Evolutionary conservation across 2,113 vertebrate species (phyloP), one percentile per base, ranked within the genome.

Genomic region (Muntiacus muntjak): DNA sequence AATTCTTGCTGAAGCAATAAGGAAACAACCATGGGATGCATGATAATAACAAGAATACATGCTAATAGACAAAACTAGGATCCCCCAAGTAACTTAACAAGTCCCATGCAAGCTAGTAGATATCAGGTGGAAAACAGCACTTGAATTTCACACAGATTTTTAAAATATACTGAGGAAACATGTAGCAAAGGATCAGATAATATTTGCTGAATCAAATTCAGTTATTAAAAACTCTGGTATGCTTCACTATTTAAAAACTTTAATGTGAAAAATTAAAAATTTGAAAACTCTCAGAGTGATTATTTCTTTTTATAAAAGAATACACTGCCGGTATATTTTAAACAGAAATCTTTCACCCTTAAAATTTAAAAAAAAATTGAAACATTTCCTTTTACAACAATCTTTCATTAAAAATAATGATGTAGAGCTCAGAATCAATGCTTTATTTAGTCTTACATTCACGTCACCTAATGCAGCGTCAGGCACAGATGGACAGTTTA

Each of bases 1-100:
- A 81, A 94, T 94, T 95, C 93, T 64, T 91, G 57, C 91, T 45
- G 74, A 92, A 92, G 91, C 90, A 92, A 55, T 55, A 81, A 43
- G 62, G 79, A 89, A 89, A 89, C n/a, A 87, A 79, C 55, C 74
- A 71, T 28, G 52, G 84, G 45, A 87, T 55, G n/a, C 47, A 84
- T 28, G 43, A 87, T 2, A 58, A 88, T 58, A 58, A 67, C 36
- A 76, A 58, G 90, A 92, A 94, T 60, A 74, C 36, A 81, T 28
- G 57, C 52, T 74, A 94, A 88, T 9, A 47, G 74, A 71, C 87
- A 97, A 76, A 97, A 87, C 14, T 25, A 85, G 47, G 57, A 89
- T 81, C 74, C 90, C 33, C 79, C 36, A 21, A 33, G 55, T 52
- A 87, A 92, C 45, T 54, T n/a, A 36, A n/a, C 45, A 62, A 93